A percentile compares a stretch with the other conserved stretches of the same genome.
Evolutionary conservation across 2,113 vertebrate species (phyloP).

Genomic region (Campylomormyrus numenius): DNA sequence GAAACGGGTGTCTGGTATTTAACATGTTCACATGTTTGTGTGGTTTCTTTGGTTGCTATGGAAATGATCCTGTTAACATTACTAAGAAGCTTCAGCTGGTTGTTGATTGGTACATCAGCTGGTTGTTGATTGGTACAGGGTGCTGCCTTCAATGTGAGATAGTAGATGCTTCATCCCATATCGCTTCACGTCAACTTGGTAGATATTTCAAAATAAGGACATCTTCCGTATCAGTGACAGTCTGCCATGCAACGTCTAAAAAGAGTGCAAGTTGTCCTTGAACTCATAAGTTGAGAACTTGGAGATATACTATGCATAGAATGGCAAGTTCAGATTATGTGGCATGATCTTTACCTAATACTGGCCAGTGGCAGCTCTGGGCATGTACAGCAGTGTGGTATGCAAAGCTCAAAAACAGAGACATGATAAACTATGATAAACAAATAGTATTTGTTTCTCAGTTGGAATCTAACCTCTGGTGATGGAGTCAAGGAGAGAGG

Average conservation of each 20-base stretch:
- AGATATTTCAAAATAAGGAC: neutral
- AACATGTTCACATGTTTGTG: neutral
- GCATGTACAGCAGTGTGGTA: neutral
- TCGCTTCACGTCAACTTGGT: neutral
- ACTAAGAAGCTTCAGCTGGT: neutral
- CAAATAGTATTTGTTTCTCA: neutral
- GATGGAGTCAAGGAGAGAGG: neutral
- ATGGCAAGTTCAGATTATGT: neutral
- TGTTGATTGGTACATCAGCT: neutral
- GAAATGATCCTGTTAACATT: neutral
- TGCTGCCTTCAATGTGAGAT: neutral
- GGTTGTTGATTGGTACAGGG: neutral
- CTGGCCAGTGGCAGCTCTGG: neutral
- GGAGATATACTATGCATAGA: neutral
- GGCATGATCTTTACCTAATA: neutral
- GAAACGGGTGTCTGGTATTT: neutral
- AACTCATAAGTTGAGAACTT: neutral
- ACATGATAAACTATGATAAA: too few species aligned
- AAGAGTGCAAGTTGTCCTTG: neutral
- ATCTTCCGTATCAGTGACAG: neutral
- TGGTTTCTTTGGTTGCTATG: neutral
- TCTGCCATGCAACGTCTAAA: neutral
- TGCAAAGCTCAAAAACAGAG: neutral
- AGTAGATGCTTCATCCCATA: neutral
- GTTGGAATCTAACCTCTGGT: neutral